A percentile compares a stretch with the other conserved stretches of the same genome.
phyloP scores from a whole-genome alignment of 2,888 invertebrate species.

The Flexamia atlantica region DNA sequence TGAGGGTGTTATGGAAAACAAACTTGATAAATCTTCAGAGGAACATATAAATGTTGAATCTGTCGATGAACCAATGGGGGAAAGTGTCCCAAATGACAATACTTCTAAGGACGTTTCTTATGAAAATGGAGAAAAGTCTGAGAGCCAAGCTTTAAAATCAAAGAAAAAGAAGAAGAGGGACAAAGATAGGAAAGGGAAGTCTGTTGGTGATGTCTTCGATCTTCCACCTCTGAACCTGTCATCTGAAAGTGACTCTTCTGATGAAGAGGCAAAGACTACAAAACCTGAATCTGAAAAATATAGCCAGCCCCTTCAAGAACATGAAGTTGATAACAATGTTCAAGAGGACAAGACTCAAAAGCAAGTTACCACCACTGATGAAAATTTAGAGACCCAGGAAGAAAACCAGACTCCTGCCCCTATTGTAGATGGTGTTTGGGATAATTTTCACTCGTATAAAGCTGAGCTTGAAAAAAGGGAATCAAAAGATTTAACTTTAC shows the following conservation, averaged over 20 bases:
- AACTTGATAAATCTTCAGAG: slow-evolving; percentile 67
- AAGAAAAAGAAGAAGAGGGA: slow-evolving; percentile 74
- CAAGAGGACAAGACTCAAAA: not conserved
- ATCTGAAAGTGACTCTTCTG: slow-evolving; percentile 88
- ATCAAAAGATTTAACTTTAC: slow-evolving; percentile 62
- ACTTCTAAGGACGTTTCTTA: slow-evolving; percentile 61
- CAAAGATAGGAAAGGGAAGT: slow-evolving; percentile 74
- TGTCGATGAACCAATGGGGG: slow-evolving; percentile 67
- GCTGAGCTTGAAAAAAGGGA: slow-evolving; percentile 81
- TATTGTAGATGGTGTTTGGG: slow-evolving; percentile 85
- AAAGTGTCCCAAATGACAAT: slow-evolving; percentile 55
- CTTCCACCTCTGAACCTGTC: slow-evolving; percentile 88
- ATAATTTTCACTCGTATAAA: slow-evolving; percentile 86
- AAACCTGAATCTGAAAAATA: slow-evolving; percentile 45
- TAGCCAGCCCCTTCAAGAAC: not conserved
- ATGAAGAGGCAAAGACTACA: slow-evolving; percentile 75
- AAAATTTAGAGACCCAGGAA: slow-evolving; percentile 53
- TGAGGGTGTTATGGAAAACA: slow-evolving; percentile 52
- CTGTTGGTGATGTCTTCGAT: slow-evolving; percentile 82
- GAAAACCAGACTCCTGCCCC: slow-evolving; percentile 71
- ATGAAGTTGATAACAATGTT: slow-evolving; percentile 37
- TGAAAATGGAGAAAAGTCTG: slow-evolving; percentile 61
- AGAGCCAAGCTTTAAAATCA: slow-evolving; percentile 66
- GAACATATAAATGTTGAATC: slow-evolving; percentile 72
- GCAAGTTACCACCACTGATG: slow-evolving; percentile 35